Evolutionary conservation across 2,888 invertebrate genomes (phyloP).

Genomic region (Tetropium fuscum): DNA sequence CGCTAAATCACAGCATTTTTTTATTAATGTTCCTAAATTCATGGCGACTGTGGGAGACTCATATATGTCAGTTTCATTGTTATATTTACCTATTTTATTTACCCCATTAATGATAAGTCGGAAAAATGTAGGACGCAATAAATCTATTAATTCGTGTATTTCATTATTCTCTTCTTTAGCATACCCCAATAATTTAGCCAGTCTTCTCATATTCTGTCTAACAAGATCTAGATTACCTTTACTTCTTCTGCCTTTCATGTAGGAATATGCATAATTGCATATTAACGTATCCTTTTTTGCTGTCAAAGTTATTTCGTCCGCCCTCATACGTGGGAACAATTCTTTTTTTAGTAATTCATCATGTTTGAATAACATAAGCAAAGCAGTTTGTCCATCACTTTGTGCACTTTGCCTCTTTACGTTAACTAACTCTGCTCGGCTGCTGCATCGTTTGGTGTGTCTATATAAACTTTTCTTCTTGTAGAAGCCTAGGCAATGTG

Average conservation of each 20-base stretch:
- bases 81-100: constrained; percentile 9
- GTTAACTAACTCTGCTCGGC: not conserved
- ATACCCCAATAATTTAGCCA: constrained; percentile 6
- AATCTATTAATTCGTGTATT: constrained; percentile 4
- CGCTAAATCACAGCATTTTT: constrained; percentile 41
- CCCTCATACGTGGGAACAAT: constrained; percentile 40
- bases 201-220: constrained; percentile 37
- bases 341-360: constrained; percentile 33
- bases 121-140: not conserved
- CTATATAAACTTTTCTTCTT: constrained; percentile 6
- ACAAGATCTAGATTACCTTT: constrained; percentile 39
- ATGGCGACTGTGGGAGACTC: constrained; percentile 47
- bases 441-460: constrained; percentile 2
- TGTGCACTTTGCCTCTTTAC: constrained; percentile 7
- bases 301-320: constrained; percentile 33
- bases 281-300: constrained; percentile 38
- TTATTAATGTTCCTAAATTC: constrained; percentile 48
- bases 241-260: constrained; percentile 40
- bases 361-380: constrained; percentile 31
- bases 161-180: not conserved
- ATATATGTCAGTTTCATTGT: constrained; percentile 1
- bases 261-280: constrained; percentile 40
- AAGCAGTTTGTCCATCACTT: constrained; percentile 30
- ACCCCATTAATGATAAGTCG: not conserved
- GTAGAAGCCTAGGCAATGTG: constrained; percentile 3